Percentiles rank a stretch among this genome's conserved stretches.
These are phyloP conservation scores for Balaeniceps rex DNA, from an alignment of 2,113 vertebrate genomes.

Conservation along the genomic window DNA sequence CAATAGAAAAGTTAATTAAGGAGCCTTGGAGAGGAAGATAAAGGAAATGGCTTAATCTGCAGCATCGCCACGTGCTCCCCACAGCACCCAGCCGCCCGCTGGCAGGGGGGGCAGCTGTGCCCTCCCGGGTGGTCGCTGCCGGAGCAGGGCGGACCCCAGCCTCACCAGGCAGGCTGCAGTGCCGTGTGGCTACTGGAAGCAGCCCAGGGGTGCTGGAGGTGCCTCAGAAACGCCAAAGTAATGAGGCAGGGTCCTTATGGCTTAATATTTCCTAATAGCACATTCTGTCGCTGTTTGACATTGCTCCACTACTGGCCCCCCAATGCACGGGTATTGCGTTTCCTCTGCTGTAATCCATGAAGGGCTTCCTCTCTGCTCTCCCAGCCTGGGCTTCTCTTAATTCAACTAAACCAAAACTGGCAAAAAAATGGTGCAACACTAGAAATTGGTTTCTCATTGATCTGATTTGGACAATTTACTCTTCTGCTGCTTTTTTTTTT, in stretches of 20 bases:
- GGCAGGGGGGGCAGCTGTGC: background rate
- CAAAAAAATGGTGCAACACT: too few relatives aligned
- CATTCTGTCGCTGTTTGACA: accelerated
- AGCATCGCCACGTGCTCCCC: background rate
- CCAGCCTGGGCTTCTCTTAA: background rate
- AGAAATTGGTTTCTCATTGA: background rate
- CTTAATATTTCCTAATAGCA: accelerated
- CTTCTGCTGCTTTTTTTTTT: background rate
- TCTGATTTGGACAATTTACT: background rate
- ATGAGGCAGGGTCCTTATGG: accelerated
- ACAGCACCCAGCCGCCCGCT: accelerated
- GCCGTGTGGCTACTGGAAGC: background rate
- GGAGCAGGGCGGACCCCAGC: too few relatives aligned
- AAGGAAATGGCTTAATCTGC: background rate
- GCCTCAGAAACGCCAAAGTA: background rate
- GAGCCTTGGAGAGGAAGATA: background rate
- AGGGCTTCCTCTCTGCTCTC: background rate
- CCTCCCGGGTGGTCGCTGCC: accelerated
- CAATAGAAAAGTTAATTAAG: conserved; percentile 27
- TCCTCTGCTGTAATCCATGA: accelerated
- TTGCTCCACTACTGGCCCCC: accelerated
- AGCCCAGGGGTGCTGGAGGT: background rate
- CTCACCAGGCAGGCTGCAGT: background rate
- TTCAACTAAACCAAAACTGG: background rate
- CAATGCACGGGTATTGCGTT: accelerated